Percentiles rank a stretch among this genome's conserved stretches.
Evolutionary conservation across 2,888 invertebrate species (phyloP).

Genomic region (Epinotia ramella): DNA sequence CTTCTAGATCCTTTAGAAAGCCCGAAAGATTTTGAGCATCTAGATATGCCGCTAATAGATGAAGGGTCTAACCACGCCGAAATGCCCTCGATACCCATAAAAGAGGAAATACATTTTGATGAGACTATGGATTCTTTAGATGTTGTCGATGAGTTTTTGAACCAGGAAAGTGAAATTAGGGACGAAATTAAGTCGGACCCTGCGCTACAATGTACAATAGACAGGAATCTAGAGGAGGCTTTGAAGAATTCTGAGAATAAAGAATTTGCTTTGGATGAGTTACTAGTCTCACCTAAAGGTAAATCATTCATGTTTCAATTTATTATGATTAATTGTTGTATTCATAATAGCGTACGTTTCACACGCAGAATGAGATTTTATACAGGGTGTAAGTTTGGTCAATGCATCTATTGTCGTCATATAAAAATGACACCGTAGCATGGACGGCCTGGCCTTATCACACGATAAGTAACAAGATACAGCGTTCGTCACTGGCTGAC

Average conservation of each 20-base stretch:
- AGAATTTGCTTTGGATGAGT: conserved; percentile 63
- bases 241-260: conserved; percentile 61
- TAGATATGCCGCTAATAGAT: conserved; percentile 33
- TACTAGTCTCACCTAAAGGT: conserved; percentile 71
- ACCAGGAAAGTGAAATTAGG: conserved; percentile 11
- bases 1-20: background rate
- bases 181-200: conserved; percentile 17
- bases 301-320: conserved; percentile 29
- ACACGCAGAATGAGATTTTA: too few relatives aligned
- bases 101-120: conserved; percentile 24
- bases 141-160: conserved; percentile 28
- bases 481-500: too few relatives aligned
- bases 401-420: too few relatives aligned
- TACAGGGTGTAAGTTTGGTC: too few relatives aligned
- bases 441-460: too few relatives aligned
- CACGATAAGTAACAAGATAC: too few relatives aligned
- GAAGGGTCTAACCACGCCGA: background rate
- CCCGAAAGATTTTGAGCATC: conserved; percentile 1
- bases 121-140: conserved; percentile 26
- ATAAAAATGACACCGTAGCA: too few relatives aligned
- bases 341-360: too few relatives aligned
- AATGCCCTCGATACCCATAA: conserved; percentile 1
- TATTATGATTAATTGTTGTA: too few relatives aligned
- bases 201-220: conserved; percentile 60
- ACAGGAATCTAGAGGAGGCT: conserved; percentile 69